Evolutionary conservation across 2,797 vertebrate species (phyloP).

Genomic region (Sarcoramphus papa): DNA sequence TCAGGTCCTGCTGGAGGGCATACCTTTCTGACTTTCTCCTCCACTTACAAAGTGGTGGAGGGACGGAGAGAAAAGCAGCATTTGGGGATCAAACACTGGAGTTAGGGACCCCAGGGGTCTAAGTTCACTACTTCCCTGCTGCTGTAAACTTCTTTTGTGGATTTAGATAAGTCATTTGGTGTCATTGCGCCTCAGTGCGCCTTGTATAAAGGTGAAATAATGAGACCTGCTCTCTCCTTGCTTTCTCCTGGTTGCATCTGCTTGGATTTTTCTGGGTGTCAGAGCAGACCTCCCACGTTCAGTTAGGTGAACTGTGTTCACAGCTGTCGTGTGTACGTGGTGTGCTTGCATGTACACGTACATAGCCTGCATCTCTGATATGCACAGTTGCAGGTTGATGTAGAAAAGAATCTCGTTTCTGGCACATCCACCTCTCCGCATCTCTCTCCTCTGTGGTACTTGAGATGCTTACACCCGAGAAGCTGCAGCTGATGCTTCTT

Average conservation of each 20-base stretch:
- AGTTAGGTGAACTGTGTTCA: fast-evolving
- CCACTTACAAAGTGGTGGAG: not conserved
- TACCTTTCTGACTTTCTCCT: not conserved
- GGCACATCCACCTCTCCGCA: not conserved
- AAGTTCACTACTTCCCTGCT: not conserved
- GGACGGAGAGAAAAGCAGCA: not conserved
- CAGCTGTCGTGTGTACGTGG: fast-evolving
- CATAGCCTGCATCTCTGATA: fast-evolving
- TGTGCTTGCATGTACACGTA: fast-evolving
- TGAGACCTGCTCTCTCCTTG: not conserved
- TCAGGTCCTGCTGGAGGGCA: not conserved
- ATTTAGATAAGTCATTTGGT: not conserved
- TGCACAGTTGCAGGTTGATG: fast-evolving
- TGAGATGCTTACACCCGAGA: not conserved
- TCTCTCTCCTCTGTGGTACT: not conserved
- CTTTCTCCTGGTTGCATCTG: not conserved
- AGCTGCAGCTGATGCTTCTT: not conserved
- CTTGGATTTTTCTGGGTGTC: not conserved
- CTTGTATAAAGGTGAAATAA: not conserved
- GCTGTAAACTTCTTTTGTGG: not conserved
- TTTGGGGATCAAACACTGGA: not conserved
- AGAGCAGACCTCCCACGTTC: not conserved
- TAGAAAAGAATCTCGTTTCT: not conserved
- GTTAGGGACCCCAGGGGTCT: not conserved
- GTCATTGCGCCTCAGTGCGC: not conserved